Evolutionary conservation across 2,888 invertebrate genomes (phyloP), one percentile per base, ranked within the genome.

Genomic region (Hoplodrina ambigua): DNA sequence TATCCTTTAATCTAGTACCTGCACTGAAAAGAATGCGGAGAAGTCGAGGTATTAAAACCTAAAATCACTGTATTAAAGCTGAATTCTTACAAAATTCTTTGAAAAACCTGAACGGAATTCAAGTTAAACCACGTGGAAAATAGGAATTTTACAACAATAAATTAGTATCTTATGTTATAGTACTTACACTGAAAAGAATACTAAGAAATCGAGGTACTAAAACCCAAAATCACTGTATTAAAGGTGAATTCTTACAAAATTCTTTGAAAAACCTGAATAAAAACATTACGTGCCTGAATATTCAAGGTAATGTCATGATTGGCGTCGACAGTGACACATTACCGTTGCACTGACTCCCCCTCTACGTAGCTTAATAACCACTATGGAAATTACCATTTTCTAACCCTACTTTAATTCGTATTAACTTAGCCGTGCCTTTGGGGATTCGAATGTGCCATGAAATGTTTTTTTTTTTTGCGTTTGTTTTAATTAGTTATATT

Each of bases 291-390:
- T 73, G 72, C 52, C 62, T 68, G 58, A 72, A 82, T 69, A 64
- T 77, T 69, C 58, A 66, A 71, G 77, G 66, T 73, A 73, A 71
- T 72, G 82, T 81, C 83, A 80, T 65, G 78, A 79, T 69, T 75
- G 75, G 52, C 62, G 74, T 58, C 62, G 86, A 85, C 88, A 84
- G 75, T 87, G 87, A 87, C 75, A 82, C 79, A 87, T 88, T 85
- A 83, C 85, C 74, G 67, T 80, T 83, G 82, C 70, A 72, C 72
- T 55, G 61, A 11, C 44, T 69, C 54, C 79, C 72, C 77, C 20
- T 62, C 56, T 19, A 74, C 69, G 65, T 70, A 59, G 68, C 62
- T 70, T 78, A 74, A 73, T 78, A 82, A 71, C 66, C 68, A 78
- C 65, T 82, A 61, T 75, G 68, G 54, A 71, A 80, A 80, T 81